Percentiles rank a stretch among this genome's conserved stretches.
These are phyloP conservation scores for Orientallactaga bullata DNA, from an alignment of 2,113 vertebrate species.

Conservation along the genomic window DNA sequence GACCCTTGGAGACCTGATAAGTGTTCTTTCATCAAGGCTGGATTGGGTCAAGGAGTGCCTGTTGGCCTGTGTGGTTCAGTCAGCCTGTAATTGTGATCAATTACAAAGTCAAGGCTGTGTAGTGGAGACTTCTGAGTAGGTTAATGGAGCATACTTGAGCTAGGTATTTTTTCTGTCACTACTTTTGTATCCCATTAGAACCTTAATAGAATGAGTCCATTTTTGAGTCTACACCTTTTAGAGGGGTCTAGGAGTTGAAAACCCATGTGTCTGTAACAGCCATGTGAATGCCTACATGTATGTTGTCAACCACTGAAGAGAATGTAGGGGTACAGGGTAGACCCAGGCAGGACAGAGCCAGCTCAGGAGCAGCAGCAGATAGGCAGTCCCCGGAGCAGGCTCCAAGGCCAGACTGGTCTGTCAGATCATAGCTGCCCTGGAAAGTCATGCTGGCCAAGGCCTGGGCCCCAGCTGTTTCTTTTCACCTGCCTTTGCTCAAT, in stretches of 20 bases:
- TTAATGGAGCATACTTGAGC: background rate
- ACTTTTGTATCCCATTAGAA: background rate
- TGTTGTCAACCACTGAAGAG: background rate
- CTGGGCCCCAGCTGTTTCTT: background rate
- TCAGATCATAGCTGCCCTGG: background rate
- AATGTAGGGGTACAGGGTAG: rapidly evolving
- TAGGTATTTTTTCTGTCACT: background rate
- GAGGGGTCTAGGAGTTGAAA: background rate
- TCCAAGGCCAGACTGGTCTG: background rate
- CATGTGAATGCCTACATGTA: background rate
- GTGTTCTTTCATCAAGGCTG: background rate
- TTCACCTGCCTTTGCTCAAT: background rate
- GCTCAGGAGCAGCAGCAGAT: background rate
- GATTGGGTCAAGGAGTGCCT: background rate
- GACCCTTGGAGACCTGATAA: background rate
- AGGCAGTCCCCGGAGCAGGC: background rate
- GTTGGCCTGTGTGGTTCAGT: background rate
- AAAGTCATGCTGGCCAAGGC: background rate
- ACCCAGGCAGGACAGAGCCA: background rate
- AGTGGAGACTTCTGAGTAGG: background rate
- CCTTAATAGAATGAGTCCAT: background rate
- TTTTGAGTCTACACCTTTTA: background rate
- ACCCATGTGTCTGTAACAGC: background rate
- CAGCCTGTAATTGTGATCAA: background rate
- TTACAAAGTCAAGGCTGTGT: background rate